Percentiles rank a stretch among this genome's conserved stretches.
Evolutionary conservation across 2,113 vertebrate genomes (phyloP).

Genomic region (Calypte anna): DNA sequence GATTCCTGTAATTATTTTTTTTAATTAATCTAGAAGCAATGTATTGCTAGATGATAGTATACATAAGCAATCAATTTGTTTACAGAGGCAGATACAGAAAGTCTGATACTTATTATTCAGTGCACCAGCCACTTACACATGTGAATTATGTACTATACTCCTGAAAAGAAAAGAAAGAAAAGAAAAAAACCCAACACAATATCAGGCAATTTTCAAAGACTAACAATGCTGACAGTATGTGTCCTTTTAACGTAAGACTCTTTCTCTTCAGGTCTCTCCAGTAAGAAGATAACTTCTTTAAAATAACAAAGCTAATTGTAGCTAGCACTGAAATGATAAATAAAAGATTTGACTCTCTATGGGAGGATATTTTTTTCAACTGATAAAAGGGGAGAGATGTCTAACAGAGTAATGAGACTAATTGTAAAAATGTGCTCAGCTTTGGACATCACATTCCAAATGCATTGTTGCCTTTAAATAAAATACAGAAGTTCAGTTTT

Average conservation of each 20-base stretch:
- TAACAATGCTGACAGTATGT: constrained; percentile 12
- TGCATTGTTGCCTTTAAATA: constrained; percentile 55
- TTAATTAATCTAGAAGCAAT: neutral
- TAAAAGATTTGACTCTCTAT: constrained; percentile 51
- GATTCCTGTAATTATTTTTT: neutral
- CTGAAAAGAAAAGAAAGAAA: neutral
- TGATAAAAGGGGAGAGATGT: constrained; percentile 38
- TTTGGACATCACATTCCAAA: constrained; percentile 59
- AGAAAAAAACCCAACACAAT: neutral
- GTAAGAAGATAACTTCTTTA: constrained; percentile 17
- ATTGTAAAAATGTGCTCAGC: constrained; percentile 41
- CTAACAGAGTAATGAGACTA: constrained; percentile 68
- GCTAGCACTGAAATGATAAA: constrained; percentile 32
- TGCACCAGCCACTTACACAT: neutral
- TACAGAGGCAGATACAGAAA: neutral
- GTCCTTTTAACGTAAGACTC: constrained; percentile 29
- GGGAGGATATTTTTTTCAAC: constrained; percentile 44
- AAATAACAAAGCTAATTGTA: constrained; percentile 59
- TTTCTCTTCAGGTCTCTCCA: constrained; percentile 10
- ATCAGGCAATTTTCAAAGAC: constrained; percentile 4
- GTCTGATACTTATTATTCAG: neutral
- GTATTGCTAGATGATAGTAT: neutral
- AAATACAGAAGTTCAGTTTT: constrained; percentile 32
- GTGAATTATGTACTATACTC: neutral
- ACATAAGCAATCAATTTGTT: neutral